These are phyloP conservation scores for Graptemys geographica DNA, from an alignment of 2,797 vertebrate genomes.

Conservation along the genomic window DNA sequence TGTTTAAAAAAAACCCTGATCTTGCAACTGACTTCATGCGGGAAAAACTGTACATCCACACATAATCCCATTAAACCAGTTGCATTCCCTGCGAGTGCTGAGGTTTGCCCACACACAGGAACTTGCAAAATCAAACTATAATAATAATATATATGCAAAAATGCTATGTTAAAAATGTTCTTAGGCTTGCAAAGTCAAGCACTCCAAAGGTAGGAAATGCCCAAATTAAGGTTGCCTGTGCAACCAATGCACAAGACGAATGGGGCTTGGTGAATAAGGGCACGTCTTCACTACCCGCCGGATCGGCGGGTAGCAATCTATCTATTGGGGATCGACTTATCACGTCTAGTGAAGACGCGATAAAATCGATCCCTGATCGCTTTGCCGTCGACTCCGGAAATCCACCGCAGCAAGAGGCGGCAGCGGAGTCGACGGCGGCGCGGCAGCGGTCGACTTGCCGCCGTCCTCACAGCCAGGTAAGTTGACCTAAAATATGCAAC, in stretches of 20 bases:
- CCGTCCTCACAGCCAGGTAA: too few species aligned
- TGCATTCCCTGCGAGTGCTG: not conserved
- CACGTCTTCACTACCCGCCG: too few species aligned
- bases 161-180: not conserved
- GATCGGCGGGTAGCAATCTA: too few species aligned
- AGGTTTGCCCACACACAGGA: not conserved
- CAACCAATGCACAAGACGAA: not conserved
- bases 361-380: too few species aligned
- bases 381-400: too few species aligned
- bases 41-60: not conserved
- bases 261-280: not conserved
- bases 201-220: not conserved
- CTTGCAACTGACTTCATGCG: rapidly evolving
- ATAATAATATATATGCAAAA: not conserved
- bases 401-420: too few species aligned
- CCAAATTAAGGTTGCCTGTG: not conserved
- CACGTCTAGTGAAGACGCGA: too few species aligned
- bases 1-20: not conserved
- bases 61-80: not conserved
- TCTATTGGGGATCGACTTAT: too few species aligned
- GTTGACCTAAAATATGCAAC: too few species aligned
- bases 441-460: too few species aligned
- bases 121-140: not conserved
- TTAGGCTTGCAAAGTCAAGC: not conserved
- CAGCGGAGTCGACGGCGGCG: too few species aligned